A percentile compares a stretch with the other conserved stretches of the same genome.
These are phyloP conservation scores for Erethizon dorsatum DNA, from an alignment of 2,797 vertebrate species.

Conservation along the genomic window DNA sequence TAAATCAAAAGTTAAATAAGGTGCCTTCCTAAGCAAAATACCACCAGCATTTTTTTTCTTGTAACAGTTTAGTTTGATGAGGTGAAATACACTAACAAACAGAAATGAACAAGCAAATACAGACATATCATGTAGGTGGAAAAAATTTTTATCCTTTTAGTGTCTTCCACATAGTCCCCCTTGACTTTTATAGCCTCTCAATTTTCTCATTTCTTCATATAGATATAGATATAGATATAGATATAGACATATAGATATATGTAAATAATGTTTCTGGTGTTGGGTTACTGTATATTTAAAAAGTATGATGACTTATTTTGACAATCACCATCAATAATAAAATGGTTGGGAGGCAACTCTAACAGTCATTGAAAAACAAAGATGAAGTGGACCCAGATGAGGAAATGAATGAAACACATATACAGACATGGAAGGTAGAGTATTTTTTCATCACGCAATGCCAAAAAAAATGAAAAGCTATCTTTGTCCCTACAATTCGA, in stretches of 20 bases:
- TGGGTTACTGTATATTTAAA: neutral
- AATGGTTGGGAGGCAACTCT: neutral
- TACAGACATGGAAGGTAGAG: neutral
- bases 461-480: slow-evolving; percentile 14
- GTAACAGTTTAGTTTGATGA: neutral
- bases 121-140: neutral
- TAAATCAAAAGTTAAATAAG: neutral
- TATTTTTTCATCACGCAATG: neutral
- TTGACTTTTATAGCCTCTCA: neutral
- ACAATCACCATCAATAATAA: neutral
- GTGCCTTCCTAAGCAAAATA: slow-evolving; percentile 50
- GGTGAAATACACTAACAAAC: neutral
- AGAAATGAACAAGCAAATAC: slow-evolving; percentile 25
- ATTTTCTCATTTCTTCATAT: neutral
- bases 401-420: neutral
- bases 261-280: neutral
- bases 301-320: slow-evolving; percentile 21
- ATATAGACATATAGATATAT: neutral
- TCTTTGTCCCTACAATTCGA: neutral
- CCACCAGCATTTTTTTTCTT: neutral
- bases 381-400: neutral
- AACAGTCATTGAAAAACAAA: slow-evolving; percentile 48
- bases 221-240: neutral
- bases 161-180: neutral
- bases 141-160: neutral